Base-by-base conservation (phyloP, 2,888 invertebrate species). In the Caenorhabditis sp. region DNA sequence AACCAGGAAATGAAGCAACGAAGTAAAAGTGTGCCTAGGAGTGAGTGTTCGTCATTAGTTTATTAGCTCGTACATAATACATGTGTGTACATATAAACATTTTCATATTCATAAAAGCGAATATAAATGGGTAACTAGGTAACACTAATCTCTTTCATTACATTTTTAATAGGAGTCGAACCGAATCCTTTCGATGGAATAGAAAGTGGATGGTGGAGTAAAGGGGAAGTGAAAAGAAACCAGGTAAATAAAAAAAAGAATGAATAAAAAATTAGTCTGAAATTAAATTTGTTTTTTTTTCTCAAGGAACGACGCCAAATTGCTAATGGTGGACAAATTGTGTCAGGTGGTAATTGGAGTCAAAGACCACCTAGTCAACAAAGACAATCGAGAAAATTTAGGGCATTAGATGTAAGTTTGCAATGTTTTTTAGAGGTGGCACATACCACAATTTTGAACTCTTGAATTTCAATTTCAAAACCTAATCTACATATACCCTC, bases 121-220 rank as follows among this genome's bases (percentile, higher is more conserved):
- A 43, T 17, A 2, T 17, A 14, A 43, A 14, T 10, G 43, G 43
- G 26, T 54, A 26, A 12, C 54, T 12, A 43, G 43, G 43, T 43
- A 43, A 43, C 43, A 27, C 8, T 58, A 31, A 25, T 58, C 31
- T 58, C n/a, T 4, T 10, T 43, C 20, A 36, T 38, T 59, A 36
- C 10, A 36, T 27, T 38, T 26, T 25, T 63, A 38, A 50, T 56
- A 77, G 70, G 63, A 64, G 63, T 80, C 31, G 80, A 80, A 53
- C 80, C 76, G 63, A 78, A 82, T 65, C 80, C 82, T 17, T 82
- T 82, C 59, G 82, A 80, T 43, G 82, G 82, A 26, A 67, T 82
- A 21, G 82, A 82, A 26, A 74, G 76, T 52, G 82, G 82, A 10
- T 76, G 78, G 68, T 82, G 77, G 70, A 78, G 78, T 36, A 82